These are phyloP conservation scores for Oreochromis spilurus DNA, from an alignment of 2,113 vertebrate genomes.

Conservation along the genomic window DNA sequence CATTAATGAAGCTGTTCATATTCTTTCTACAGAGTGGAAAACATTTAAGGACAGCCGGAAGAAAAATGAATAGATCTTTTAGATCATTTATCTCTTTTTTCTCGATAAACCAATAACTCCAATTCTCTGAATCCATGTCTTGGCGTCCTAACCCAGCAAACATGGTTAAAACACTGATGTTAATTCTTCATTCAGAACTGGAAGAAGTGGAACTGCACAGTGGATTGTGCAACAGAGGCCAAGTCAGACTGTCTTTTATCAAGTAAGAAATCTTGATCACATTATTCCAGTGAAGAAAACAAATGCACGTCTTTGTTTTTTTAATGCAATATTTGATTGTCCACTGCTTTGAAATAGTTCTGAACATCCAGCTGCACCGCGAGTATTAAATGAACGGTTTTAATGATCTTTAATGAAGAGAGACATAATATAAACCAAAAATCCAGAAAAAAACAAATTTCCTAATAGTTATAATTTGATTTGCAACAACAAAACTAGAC, in stretches of 20 bases:
- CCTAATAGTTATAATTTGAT: background rate
- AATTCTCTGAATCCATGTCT: background rate
- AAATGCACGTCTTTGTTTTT: background rate
- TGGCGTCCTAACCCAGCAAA: background rate
- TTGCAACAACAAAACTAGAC: background rate
- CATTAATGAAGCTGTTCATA: background rate
- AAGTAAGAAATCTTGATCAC: background rate
- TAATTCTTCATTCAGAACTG: background rate
- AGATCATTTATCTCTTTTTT: background rate
- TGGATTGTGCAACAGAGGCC: background rate
- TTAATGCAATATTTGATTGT: background rate
- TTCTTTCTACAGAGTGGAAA: background rate
- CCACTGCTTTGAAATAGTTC: background rate
- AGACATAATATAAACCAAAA: background rate
- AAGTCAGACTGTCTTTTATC: background rate
- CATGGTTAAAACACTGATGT: background rate
- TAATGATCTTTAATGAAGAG: background rate
- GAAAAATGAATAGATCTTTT: background rate
- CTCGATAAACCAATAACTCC: background rate
- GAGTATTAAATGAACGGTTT: background rate
- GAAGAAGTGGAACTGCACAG: too few species aligned
- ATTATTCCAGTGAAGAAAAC: background rate
- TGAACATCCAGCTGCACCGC: background rate
- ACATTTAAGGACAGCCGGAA: rapidly evolving
- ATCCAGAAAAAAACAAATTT: background rate